phyloP scores from a whole-genome alignment of 2,113 vertebrate genomes.

The Tricholaema leucomelas region DNA sequence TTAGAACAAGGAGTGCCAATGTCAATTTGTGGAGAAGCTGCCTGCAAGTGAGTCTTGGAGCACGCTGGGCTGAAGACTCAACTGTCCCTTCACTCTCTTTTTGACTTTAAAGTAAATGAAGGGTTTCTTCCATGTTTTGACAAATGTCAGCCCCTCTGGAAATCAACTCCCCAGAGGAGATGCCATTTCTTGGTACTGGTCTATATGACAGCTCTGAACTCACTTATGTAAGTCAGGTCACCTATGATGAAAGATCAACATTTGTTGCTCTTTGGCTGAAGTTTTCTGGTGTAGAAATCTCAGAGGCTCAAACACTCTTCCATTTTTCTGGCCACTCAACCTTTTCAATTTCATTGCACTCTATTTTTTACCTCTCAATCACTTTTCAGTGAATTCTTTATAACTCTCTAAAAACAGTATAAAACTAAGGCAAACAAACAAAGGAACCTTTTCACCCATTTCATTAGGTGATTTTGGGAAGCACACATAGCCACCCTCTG shows the following conservation, averaged over 20 bases:
- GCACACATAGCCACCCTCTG: background rate
- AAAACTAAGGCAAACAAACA: background rate
- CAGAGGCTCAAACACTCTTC: background rate
- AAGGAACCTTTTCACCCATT: background rate
- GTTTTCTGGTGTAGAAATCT: background rate
- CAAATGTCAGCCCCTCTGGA: conserved; percentile 7
- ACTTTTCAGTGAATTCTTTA: background rate
- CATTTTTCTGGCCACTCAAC: background rate
- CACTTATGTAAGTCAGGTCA: background rate
- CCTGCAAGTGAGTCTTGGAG: background rate
- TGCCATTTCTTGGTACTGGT: background rate
- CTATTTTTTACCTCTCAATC: background rate
- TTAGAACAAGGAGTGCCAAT: background rate
- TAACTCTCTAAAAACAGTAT: background rate
- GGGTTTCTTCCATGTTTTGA: background rate
- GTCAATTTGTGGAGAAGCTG: background rate
- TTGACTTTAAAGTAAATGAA: background rate
- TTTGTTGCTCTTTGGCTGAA: background rate
- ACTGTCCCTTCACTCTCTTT: background rate
- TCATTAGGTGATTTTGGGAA: background rate
- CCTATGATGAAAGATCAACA: background rate
- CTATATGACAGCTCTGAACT: background rate
- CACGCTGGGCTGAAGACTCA: background rate
- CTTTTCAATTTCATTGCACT: background rate
- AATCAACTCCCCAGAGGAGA: background rate